Conservation (phyloP, 2,113 vertebrate species). For the Mustela nigripes region DNA sequence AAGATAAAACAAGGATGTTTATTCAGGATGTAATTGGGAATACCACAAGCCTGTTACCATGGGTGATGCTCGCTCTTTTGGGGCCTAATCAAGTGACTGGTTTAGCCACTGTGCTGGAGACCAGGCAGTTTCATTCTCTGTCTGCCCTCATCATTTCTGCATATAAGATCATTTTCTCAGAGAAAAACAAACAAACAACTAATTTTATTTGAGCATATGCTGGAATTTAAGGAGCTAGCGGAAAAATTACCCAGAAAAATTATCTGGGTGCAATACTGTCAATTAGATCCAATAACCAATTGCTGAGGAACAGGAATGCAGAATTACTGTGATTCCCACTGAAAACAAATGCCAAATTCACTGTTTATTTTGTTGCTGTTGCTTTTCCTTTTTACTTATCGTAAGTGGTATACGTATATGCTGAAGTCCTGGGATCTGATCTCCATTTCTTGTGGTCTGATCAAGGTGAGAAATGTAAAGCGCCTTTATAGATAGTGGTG, state of each 20-base stretch:
- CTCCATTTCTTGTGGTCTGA: not conserved
- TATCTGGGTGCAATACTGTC: not conserved
- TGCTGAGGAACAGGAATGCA: not conserved
- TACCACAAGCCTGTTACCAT: not conserved
- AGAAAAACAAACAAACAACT: not conserved
- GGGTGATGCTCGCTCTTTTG: not conserved
- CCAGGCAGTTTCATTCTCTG: not conserved
- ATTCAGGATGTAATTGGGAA: not conserved
- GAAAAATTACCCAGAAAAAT: not conserved
- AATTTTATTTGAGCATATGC: not conserved
- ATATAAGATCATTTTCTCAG: not conserved
- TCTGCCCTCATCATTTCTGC: not conserved
- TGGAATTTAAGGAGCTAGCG: not conserved
- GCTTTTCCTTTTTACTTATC: not conserved
- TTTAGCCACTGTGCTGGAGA: not conserved
- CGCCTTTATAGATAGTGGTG: not conserved
- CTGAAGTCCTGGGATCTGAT: not conserved
- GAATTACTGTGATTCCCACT: not conserved
- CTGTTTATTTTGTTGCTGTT: not conserved
- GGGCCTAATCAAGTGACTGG: not conserved
- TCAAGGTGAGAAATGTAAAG: not conserved
- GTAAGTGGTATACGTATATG: not conserved
- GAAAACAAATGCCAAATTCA: conserved; percentile 33
- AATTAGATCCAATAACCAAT: conserved; percentile 3
- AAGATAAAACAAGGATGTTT: not conserved